Conservation (phyloP, 2,888 invertebrate species). For the Acleris emargana region DNA sequence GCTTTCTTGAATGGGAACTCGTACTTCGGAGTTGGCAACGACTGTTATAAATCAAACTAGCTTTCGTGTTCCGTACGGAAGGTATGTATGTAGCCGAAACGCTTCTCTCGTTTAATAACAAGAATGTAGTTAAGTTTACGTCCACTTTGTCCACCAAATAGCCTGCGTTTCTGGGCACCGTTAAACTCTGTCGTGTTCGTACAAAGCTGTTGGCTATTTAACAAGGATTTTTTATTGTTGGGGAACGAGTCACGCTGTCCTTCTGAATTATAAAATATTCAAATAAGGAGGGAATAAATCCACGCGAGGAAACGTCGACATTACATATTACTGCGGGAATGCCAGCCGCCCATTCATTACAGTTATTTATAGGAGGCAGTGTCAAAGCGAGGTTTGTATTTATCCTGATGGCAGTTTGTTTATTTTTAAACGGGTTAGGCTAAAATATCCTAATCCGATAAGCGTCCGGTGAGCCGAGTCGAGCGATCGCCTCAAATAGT, state of each 20-base stretch:
- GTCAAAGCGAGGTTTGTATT: slow-evolving; percentile 78
- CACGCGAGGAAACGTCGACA: slow-evolving; percentile 72
- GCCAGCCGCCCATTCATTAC: slow-evolving; percentile 79
- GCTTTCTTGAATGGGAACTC: slow-evolving; percentile 23
- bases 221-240: slow-evolving; percentile 51
- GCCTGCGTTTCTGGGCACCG: slow-evolving; percentile 28
- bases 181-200: slow-evolving; percentile 29
- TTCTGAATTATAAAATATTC: slow-evolving; percentile 75
- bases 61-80: slow-evolving; percentile 28
- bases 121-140: slow-evolving; percentile 30
- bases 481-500: slow-evolving; percentile 55
- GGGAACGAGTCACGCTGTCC: slow-evolving; percentile 57
- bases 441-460: slow-evolving; percentile 74
- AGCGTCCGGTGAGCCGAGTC: slow-evolving; percentile 60
- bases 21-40: slow-evolving; percentile 28
- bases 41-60: slow-evolving; percentile 31
- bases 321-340: slow-evolving; percentile 76
- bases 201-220: slow-evolving; percentile 37
- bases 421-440: slow-evolving; percentile 77
- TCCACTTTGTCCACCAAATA: slow-evolving; percentile 32
- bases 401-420: slow-evolving; percentile 78
- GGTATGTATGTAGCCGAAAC: slow-evolving; percentile 15
- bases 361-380: slow-evolving; percentile 80
- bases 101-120: slow-evolving; percentile 28
- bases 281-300: slow-evolving; percentile 76